Conservation (phyloP, 2,797 vertebrate genomes). For the Scarus forsteni region DNA sequence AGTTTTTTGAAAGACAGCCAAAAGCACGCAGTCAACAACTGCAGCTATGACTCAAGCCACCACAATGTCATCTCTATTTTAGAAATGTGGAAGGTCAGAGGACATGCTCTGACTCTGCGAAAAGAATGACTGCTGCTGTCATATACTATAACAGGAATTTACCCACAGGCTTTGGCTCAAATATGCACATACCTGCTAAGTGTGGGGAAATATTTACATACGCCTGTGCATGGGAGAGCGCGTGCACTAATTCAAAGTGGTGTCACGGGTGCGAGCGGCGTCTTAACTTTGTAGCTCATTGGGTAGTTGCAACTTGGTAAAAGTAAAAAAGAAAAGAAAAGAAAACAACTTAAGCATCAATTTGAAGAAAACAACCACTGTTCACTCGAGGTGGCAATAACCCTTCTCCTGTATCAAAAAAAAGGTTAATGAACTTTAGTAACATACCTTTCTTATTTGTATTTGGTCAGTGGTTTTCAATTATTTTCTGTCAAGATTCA, state of each 20-base stretch:
- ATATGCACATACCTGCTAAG: slow-evolving; percentile 2
- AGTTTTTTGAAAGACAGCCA: slow-evolving; percentile 33
- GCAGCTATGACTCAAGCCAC: slow-evolving; percentile 44
- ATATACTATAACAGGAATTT: slow-evolving; percentile 32
- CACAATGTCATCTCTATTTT: slow-evolving; percentile 75
- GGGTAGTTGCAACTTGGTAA: too few species aligned
- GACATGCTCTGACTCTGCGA: slow-evolving; percentile 32
- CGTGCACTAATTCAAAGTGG: background rate
- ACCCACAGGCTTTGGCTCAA: slow-evolving; percentile 1
- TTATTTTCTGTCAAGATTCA: too few species aligned
- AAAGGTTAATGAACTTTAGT: too few species aligned
- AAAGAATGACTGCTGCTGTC: slow-evolving; percentile 56
- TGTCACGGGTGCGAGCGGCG: too few species aligned
- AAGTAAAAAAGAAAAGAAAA: too few species aligned
- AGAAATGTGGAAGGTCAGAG: slow-evolving; percentile 71
- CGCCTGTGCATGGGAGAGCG: background rate
- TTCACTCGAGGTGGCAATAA: too few species aligned
- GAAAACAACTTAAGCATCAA: too few species aligned
- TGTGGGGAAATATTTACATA: slow-evolving; percentile 19
- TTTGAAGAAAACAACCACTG: too few species aligned
- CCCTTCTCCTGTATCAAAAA: too few species aligned
- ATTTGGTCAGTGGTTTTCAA: too few species aligned
- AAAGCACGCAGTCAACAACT: slow-evolving; percentile 61
- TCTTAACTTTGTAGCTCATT: too few species aligned
- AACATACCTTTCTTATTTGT: too few species aligned